Conservation (phyloP, 2,888 invertebrate species). For the Meiosimyza platycephala region DNA sequence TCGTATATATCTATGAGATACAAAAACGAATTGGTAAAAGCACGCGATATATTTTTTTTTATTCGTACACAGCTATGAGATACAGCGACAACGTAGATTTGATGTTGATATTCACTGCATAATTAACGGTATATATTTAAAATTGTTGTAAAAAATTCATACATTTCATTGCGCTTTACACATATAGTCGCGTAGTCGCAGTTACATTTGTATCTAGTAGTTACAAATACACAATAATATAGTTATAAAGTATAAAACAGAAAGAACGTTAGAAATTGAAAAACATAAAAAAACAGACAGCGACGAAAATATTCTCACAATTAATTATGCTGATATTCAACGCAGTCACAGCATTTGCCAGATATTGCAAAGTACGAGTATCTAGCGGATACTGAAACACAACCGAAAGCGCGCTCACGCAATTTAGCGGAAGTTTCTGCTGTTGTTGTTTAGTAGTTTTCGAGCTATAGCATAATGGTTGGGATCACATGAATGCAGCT, state of each 20-base stretch:
- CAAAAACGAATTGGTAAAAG: neutral
- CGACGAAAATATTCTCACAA: conserved; percentile 36
- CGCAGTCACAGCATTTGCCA: neutral
- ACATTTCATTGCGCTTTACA: conserved; percentile 9
- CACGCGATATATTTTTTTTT: conserved; percentile 20
- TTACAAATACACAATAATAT: conserved; percentile 3
- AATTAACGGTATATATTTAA: conserved; percentile 35
- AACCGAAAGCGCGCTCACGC: conserved; percentile 32
- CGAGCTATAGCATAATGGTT: neutral
- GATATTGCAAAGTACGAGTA: neutral
- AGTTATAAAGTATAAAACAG: no score
- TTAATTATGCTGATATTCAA: conserved; percentile 35
- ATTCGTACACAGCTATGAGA: conserved; percentile 2
- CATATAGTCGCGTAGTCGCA: neutral
- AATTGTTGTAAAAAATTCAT: conserved; percentile 6
- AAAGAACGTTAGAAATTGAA: neutral
- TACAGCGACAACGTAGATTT: neutral
- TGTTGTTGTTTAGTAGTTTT: neutral
- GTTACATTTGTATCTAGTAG: conserved; percentile 5
- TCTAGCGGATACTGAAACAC: conserved; percentile 9
- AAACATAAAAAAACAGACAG: neutral
- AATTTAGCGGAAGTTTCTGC: conserved; percentile 41
- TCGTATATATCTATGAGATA: neutral
- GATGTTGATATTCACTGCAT: conserved; percentile 32
- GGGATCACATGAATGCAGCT: conserved; percentile 3